Evolutionary conservation across 2,797 vertebrate species (phyloP).

Genomic region (Chanos chanos): DNA sequence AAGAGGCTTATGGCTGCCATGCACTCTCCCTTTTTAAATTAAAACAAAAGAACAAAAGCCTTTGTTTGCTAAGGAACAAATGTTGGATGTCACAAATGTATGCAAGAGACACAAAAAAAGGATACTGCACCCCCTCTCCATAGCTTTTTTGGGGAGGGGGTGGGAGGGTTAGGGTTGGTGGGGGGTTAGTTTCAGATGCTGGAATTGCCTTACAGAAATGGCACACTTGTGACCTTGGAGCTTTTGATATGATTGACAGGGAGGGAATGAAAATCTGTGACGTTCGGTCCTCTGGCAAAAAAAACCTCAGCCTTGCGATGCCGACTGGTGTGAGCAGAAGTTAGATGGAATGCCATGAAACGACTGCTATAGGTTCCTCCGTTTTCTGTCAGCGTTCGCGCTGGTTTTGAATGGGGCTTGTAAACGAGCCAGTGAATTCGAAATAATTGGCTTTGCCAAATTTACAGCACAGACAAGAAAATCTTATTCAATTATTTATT

Average conservation of each 20-base stretch:
- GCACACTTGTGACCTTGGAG: slow-evolving; percentile 60
- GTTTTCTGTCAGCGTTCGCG: slow-evolving; percentile 45
- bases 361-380: slow-evolving; percentile 74
- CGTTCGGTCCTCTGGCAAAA: slow-evolving; percentile 43
- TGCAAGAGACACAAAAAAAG: slow-evolving; percentile 46
- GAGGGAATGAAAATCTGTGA: slow-evolving; percentile 47
- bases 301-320: slow-evolving; percentile 46
- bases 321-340: slow-evolving; percentile 32
- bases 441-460: slow-evolving; percentile 41
- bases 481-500: too few species aligned
- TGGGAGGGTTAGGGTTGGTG: slow-evolving; percentile 40
- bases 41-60: slow-evolving; percentile 76
- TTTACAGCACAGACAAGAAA: slow-evolving; percentile 17
- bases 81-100: slow-evolving; percentile 58
- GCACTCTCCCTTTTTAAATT: slow-evolving; percentile 60
- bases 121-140: slow-evolving; percentile 45
- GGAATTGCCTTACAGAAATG: slow-evolving; percentile 64
- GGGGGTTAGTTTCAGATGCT: slow-evolving; percentile 51
- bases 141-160: slow-evolving; percentile 40
- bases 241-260: slow-evolving; percentile 63
- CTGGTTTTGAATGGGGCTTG: slow-evolving; percentile 39
- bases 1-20: slow-evolving; percentile 78
- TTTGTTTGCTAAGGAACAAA: slow-evolving; percentile 78
- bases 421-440: slow-evolving; percentile 42
- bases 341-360: slow-evolving; percentile 65